Evolutionary conservation across 2,113 vertebrate species (phyloP).

Genomic region (Brienomyrus longianalis): DNA sequence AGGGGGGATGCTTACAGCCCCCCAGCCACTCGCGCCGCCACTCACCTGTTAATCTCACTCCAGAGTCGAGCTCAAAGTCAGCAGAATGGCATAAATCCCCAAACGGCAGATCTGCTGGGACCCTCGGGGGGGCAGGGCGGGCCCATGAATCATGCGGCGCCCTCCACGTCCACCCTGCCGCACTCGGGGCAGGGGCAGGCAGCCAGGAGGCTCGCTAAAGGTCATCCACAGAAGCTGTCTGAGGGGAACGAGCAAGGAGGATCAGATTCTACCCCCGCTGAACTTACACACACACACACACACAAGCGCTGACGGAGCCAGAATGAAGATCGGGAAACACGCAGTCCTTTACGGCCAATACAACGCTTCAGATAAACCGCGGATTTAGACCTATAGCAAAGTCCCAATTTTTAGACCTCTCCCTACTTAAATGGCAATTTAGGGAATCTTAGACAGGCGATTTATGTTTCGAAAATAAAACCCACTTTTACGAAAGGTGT

Average conservation of each 20-base stretch:
- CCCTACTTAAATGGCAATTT: background rate
- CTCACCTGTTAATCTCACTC: conserved; percentile 9
- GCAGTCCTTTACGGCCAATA: background rate
- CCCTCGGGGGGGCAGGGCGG: background rate
- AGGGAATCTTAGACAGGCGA: background rate
- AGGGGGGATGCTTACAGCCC: background rate
- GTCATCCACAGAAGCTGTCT: background rate
- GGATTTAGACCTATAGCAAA: background rate
- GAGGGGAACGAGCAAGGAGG: background rate
- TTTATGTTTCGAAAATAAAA: background rate
- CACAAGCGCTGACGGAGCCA: background rate
- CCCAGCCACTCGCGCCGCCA: background rate
- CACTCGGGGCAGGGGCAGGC: background rate
- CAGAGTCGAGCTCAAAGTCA: background rate
- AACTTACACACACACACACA: background rate
- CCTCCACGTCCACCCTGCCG: background rate
- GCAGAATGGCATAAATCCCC: background rate
- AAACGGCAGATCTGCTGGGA: background rate
- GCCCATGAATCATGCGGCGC: background rate
- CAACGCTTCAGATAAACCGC: background rate
- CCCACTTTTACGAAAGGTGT: background rate
- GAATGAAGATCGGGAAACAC: background rate
- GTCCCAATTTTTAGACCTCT: background rate
- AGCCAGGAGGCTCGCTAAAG: background rate
- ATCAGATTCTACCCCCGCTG: background rate